Base-by-base conservation (phyloP, 2,888 invertebrate species). In the Opisthograptis luteolata region DNA sequence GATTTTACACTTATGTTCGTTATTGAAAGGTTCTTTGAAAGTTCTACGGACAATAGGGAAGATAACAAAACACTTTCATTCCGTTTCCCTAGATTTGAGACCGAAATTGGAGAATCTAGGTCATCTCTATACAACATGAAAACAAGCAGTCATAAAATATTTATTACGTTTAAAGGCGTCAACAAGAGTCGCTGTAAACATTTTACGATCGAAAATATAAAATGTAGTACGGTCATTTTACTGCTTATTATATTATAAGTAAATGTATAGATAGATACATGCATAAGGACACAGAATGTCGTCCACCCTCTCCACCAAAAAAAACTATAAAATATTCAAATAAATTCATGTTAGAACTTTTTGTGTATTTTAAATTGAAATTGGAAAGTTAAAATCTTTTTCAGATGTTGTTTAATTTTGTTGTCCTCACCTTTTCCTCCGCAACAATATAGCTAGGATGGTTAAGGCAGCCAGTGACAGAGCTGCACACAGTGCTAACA, bases 381-480 rank as follows among this genome's bases (percentile, higher is more conserved):
- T 7, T 22, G 8, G 7, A 8, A 2, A 3, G 5, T 22, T 7
- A 3, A 22, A 22, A 22, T 22, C 5, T 7, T 6, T 12, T n/a
- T n/a, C n/a, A n/a, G n/a, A n/a, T n/a, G n/a, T n/a, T n/a, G n/a
- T n/a, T n/a, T n/a, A n/a, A n/a, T n/a, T n/a, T n/a, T n/a, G n/a
- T n/a, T n/a, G n/a, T n/a, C 8, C 72, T 67, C 45, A 91, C 91
- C 91, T 84, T 66, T 91, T 88, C 25, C 87, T 73, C 27, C 93
- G 92, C 28, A 93, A 73, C 20, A 92, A 77, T 66, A 94, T 93
- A 43, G 92, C 92, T 30, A 93, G 84, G 63, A 92, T 87, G 2
- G 93, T 91, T 4, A 92, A 74, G 1, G 93, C 91, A 22, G 92
- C 88, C 20, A 93, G 85, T 5, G 89, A 86, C 6, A 92, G 79